Conservation (phyloP, 1,140 invertebrate genomes). For the Drosophila ananassae region DNA sequence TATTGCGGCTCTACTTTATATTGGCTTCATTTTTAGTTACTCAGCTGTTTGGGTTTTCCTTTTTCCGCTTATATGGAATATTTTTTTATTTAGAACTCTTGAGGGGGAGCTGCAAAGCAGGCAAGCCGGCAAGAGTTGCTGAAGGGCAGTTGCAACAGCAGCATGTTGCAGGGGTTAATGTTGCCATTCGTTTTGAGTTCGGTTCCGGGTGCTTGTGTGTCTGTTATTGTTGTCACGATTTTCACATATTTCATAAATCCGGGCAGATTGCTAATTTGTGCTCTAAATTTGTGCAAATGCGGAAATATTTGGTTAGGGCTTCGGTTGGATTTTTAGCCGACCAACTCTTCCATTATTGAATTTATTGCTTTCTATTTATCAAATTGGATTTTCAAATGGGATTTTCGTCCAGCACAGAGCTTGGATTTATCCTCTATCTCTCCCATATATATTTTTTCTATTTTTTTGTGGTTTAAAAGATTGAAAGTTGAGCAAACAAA, state of each 20-base stretch:
- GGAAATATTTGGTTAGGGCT: slow-evolving; percentile 71
- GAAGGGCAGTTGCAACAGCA: slow-evolving; percentile 57
- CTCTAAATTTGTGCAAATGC: slow-evolving; percentile 76
- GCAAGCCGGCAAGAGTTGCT: slow-evolving; percentile 5
- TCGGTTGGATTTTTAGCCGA: slow-evolving; percentile 26
- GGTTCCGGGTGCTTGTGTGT: slow-evolving; percentile 15
- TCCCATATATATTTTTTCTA: not conserved
- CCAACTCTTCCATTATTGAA: slow-evolving; percentile 53
- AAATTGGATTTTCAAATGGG: slow-evolving; percentile 73
- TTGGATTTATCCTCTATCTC: slow-evolving; percentile 9
- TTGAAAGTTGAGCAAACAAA: slow-evolving; percentile 53
- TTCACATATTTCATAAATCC: slow-evolving; percentile 80
- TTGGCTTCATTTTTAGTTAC: slow-evolving; percentile 81
- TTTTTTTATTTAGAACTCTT: not conserved
- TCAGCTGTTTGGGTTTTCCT: slow-evolving; percentile 65
- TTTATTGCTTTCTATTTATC: slow-evolving; percentile 79
- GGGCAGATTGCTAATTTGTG: slow-evolving; percentile 77
- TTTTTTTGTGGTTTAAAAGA: slow-evolving; percentile 48
- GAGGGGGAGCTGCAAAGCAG: not conserved
- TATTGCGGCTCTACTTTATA: slow-evolving; percentile 70
- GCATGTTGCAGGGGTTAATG: slow-evolving; percentile 61
- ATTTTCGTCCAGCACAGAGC: slow-evolving; percentile 21
- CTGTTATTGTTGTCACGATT: slow-evolving; percentile 79
- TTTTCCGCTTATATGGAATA: not conserved
- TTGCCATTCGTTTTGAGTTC: slow-evolving; percentile 22